These are phyloP conservation scores for Crepidodera aurea DNA, from an alignment of 2,888 invertebrate species.

Conservation along the genomic window DNA sequence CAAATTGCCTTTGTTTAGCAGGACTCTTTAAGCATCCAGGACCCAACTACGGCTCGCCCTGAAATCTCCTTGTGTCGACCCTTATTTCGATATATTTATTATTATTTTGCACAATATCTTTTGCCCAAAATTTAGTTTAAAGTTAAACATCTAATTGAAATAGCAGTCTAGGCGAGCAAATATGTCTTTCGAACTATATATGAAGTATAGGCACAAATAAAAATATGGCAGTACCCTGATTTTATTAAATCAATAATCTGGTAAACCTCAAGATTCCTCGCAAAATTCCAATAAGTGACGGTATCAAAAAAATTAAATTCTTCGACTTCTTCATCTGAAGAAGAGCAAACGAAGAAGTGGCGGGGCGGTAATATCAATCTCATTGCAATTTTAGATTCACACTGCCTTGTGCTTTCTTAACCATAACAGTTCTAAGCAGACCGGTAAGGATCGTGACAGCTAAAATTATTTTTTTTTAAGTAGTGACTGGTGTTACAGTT, in stretches of 20 bases:
- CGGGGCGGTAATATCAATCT: slow-evolving; percentile 51
- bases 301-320: background rate
- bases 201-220: no score
- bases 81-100: no score
- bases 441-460: slow-evolving; percentile 38
- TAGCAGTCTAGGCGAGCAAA: no score
- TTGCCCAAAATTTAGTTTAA: no score
- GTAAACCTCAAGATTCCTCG: background rate
- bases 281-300: background rate
- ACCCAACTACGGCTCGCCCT: no score
- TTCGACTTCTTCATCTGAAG: background rate
- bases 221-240: no score
- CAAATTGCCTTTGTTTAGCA: no score
- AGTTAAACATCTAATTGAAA: no score
- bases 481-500: slow-evolving; percentile 38
- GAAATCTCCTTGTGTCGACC: no score
- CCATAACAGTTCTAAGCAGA: slow-evolving; percentile 39
- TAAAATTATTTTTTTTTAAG: slow-evolving; percentile 28
- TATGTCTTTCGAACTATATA: no score
- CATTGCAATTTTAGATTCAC: slow-evolving; percentile 48
- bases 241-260: background rate
- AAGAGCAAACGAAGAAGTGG: slow-evolving; percentile 33
- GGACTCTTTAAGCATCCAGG: no score
- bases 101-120: no score
- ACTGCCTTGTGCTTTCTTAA: slow-evolving; percentile 41